Base-by-base conservation (phyloP, 2,888 invertebrate genomes). In the Caenorhabditis sulstoni region DNA sequence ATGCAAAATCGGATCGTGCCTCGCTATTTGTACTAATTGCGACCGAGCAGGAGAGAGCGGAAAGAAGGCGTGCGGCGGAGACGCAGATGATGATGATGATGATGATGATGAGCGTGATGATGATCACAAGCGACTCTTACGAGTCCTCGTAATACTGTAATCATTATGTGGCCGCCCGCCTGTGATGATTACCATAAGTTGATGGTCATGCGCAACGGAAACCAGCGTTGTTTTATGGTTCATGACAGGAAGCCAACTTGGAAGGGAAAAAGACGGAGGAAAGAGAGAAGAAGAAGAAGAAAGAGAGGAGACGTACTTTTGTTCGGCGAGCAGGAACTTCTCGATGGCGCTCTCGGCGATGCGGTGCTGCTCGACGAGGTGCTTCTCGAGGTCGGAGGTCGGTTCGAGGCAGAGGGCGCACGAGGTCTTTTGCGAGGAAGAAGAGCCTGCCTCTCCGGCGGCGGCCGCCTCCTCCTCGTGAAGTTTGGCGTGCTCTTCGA, bases 271-370 rank as follows among this genome's bases (percentile, higher is more conserved):
- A 11, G 22, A 41, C n/a, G 52, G 53, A 20, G 35, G 39, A 53
- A 29, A 29, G 35, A 12, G 49, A 47, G 37, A 58, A n/a, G 57
- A 12, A 45, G 57, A 58, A 44, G 57, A 14, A 37, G 18, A 11
- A 59, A 50, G 20, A 9, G 3, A 14, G 8, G 0, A 8, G n/a
- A 65, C 73, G 58, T 35, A 73, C 73, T 73, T 73, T 18, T 50
- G 23, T 29, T 84, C 82, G 9, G 74, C 78, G 45, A 71, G 65
- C 16, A 85, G 61, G 22, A 87, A 82, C 59, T 81, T 79, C 29
- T 86, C 85, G 57, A 84, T 85, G 23, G 86, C 87, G 18, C 79
- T 81, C 50, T 87, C 86, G 37, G 85, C 81, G 41, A 86, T 87
- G 18, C 85, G 84, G 67, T 87, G 87, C 29, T 84, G 84, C 61